Evolutionary conservation across 2,888 invertebrate genomes (phyloP).

Genomic region (Proisotoma minuta): DNA sequence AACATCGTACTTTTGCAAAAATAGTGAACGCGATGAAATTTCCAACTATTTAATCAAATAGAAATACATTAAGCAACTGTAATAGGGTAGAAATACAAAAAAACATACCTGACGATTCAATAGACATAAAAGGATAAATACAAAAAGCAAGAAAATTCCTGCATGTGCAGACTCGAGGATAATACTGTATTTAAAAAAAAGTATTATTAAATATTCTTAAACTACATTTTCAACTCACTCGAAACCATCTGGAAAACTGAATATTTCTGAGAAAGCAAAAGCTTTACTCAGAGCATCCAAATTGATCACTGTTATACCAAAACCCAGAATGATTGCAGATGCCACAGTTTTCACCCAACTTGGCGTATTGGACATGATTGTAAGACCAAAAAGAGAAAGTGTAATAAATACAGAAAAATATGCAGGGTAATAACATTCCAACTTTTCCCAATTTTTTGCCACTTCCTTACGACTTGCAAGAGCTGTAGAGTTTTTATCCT

Average conservation of each 20-base stretch:
- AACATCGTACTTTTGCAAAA: conserved; percentile 6
- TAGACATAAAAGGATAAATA: neutral
- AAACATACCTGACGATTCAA: conserved; percentile 1
- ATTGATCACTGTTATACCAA: neutral
- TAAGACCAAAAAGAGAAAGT: neutral
- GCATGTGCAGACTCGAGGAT: neutral
- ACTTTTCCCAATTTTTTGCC: neutral
- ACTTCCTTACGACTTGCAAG: neutral
- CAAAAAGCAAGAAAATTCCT: neutral
- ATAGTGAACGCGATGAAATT: neutral
- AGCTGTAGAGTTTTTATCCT: neutral
- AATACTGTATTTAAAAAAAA: neutral
- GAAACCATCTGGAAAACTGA: neutral
- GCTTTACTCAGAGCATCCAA: neutral
- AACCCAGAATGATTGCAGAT: neutral
- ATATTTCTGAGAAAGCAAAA: neutral
- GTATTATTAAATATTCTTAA: neutral
- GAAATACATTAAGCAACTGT: neutral
- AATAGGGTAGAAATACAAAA: neutral
- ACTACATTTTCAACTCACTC: neutral
- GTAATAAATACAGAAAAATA: conserved; percentile 1
- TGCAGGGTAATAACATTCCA: neutral
- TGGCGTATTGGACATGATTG: neutral
- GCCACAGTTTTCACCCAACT: conserved; percentile 1
- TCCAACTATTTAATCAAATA: neutral